These are phyloP conservation scores for Zoanthus sansibaricus DNA, from an alignment of 92 coral and sea anemone species.

Conservation along the genomic window DNA sequence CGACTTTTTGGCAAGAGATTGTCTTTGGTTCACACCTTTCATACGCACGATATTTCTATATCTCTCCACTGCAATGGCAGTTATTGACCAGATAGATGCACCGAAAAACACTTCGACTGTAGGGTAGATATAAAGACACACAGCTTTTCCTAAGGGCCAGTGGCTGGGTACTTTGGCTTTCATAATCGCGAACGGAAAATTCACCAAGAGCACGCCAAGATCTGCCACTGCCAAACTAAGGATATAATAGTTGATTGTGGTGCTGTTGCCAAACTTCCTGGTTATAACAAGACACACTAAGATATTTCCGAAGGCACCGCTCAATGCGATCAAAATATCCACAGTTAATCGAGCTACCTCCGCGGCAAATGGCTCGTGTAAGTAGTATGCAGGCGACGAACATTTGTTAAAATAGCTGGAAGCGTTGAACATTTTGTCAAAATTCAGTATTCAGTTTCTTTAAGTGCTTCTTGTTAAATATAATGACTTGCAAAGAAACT, in stretches of 20 bases:
- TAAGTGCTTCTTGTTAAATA: not conserved
- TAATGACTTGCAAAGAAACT: not conserved
- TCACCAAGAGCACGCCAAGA: constrained; percentile 29
- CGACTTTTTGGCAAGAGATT: not conserved
- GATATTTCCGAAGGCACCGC: constrained; percentile 31
- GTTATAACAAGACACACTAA: constrained; percentile 40
- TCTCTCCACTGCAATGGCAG: constrained; percentile 49
- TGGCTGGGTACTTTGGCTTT: constrained; percentile 3
- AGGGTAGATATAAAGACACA: constrained; percentile 34
- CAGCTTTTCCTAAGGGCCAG: constrained; percentile 33
- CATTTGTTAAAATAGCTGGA: not conserved
- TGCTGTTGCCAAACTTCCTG: constrained; percentile 10
- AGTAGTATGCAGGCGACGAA: not conserved
- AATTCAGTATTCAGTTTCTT: not conserved
- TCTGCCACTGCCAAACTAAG: constrained; percentile 48
- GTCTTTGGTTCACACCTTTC: constrained; percentile 10
- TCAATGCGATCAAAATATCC: constrained; percentile 29
- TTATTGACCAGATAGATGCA: constrained; percentile 40
- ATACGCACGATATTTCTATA: constrained; percentile 39
- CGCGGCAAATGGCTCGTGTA: constrained; percentile 19
- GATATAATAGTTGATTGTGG: constrained; percentile 15
- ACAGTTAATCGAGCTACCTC: constrained; percentile 1
- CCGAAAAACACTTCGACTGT: constrained; percentile 32
- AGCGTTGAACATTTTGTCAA: constrained; percentile 9
- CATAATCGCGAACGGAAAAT: constrained; percentile 32